Base-by-base conservation (phyloP, 1,140 invertebrate genomes). In the Zaprionus kolodkinae region DNA sequence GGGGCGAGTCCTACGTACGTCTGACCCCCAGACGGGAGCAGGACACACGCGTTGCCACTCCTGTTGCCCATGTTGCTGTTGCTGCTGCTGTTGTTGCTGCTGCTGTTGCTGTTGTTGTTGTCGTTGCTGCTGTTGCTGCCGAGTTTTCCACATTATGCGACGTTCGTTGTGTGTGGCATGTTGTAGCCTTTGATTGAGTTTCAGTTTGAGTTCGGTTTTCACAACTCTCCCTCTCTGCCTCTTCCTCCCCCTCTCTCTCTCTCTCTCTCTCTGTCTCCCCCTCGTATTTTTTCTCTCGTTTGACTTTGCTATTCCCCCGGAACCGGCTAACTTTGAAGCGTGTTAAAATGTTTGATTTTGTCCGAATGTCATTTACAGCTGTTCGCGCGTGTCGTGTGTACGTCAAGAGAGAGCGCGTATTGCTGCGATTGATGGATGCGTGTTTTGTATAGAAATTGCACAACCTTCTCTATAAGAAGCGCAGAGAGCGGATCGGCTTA, bases 341-440 rank as follows among this genome's bases (percentile, higher is more conserved):
- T 89, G 80, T 84, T 89, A 81, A 89, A 88, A 88, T 88, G 84
- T 88, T 88, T 88, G 84, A 88, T 88, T 88, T 84, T 80, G 85
- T 84, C 71, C 78, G 81, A 88, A 88, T 88, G 84, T 88, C 84
- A 88, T 74, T 89, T 88, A 88, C 84, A 88, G 84, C 80, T 88
- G 84, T 87, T 87, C 65, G 73, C 48, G 30, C 68, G 27, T 62
- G 70, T 66, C 68, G 66, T 66, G 65, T 78, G 75, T 50, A 3
- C 45, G 45, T 21, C 45, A n/a, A 45, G 45, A 40, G 45, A 40
- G 38, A 12, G 38, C 38, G 38, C 11, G 38, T 9, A 13, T 40
- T 50, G 15, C 27, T 6, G 6, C 12, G 43, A 48, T 68, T 81
- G 78, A 84, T 85, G 78, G 81, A 84, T 84, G 72, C 69, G 45